Base-by-base conservation (phyloP, 2,113 vertebrate genomes). In the Pachyramphus minor region DNA sequence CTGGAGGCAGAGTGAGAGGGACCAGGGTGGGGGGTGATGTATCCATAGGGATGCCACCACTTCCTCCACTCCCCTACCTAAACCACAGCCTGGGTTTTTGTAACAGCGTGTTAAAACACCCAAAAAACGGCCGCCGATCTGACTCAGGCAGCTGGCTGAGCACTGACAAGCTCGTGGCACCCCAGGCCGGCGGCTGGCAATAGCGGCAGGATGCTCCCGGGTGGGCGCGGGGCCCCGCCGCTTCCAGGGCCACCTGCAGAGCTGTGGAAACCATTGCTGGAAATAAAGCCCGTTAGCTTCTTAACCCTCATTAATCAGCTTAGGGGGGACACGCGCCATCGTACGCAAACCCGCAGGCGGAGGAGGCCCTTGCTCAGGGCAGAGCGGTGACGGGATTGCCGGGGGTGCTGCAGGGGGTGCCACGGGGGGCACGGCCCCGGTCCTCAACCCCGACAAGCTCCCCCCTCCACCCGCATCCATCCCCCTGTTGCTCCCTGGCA, bases 271-370 rank as follows among this genome's bases (percentile, higher is more conserved):
- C 86, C 91, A 55, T 81, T 55, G 94, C 12, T 87, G 86, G 83
- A 89, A 93, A 95, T 97, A 92, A 92, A 96, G 89, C 96, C 89
- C 52, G 28, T 95, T 88, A 97, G 90, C 94, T 56, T 72, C 94
- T 97, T 95, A 97, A 89, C 89, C 79, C 93, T 95, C 95, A 67
- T 95, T 95, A 97, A 96, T 94, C 94, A 11, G 94, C 95, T 96
- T 94, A 96, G 27, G 90, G 73, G 77, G 52, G 37, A 92, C 83
- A 78, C 55, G 37, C 75, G 11, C 45, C 55, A 1, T 88, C 68
- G 30, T 64, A 93, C 92, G 83, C 92, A 96, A 85, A 55, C 72
- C 90, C 3, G 5, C 67, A 50, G 92, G 94, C 16, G 35, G 63
- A 53, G 59, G 15, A 77, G 88, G 76, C 31, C 75, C 89, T 89